Evolutionary conservation across 2,888 invertebrate genomes (phyloP), one percentile per base, ranked within the genome.

Genomic region (Tetheella fluctuosa): DNA sequence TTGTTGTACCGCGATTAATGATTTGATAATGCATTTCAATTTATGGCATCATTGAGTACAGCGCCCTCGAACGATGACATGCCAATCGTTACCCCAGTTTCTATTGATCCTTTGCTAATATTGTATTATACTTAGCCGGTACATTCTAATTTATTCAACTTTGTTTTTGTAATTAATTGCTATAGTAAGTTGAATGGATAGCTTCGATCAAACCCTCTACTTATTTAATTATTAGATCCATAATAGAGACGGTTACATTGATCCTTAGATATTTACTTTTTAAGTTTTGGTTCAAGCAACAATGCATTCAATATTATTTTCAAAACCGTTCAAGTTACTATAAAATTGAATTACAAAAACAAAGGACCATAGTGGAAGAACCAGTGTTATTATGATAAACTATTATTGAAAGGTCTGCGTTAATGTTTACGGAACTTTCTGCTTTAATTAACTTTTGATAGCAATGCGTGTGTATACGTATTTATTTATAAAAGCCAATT

Each of bases 1-100:
- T 86, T 83, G 84, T 87, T 84, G 81, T 84, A 80, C 79, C 74
- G 78, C 80, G 88, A 89, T 89, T 84, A 86, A 82, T 81, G 83
- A 80, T 81, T 83, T 80, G 85, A 88, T 89, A 87, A 86, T 83
- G 82, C 83, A 84, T 81, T 87, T 85, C 85, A 89, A 91, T 90
- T 91, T 89, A 88, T 79, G 74, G 88, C 83, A 81, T 87, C 89
- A 86, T 87, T 89, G 87, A 83, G 77, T 82, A 77, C 79, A 59
- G 64, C 70, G 80, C 76, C 75, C 82, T 80, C 76, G 70, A 73
- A 69, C 64, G 62, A 74, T 76, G 80, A 74, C 80, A 68, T 73
- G 15, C 71, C 70, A 70, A 77, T 82, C 82, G 85, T 88, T 89
- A 88, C 77, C 87, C 90, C 73, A 87, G 84, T 78, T 90, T 73